Evolutionary conservation across 2,888 invertebrate genomes (phyloP).

Genomic region (Chrysina gloriosa): DNA sequence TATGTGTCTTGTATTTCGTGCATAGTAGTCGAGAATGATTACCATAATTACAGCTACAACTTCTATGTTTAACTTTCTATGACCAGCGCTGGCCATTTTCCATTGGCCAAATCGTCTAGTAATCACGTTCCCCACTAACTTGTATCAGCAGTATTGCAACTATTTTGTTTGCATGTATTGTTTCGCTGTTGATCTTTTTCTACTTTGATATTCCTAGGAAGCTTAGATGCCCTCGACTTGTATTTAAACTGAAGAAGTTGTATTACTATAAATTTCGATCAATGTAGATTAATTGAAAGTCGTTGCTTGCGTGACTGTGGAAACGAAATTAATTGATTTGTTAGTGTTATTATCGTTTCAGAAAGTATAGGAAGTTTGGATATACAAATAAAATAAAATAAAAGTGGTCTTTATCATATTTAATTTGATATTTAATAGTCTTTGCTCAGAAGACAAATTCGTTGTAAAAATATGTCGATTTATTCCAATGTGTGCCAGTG

Average conservation of each 20-base stretch:
- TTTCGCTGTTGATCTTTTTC: background rate
- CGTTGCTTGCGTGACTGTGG: too few relatives aligned
- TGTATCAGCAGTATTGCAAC: conserved; percentile 47
- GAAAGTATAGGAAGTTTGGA: too few relatives aligned
- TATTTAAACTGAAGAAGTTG: background rate
- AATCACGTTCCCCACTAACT: conserved; percentile 48
- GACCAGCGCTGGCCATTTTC: conserved; percentile 49
- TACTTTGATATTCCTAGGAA: background rate
- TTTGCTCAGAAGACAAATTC: too few relatives aligned
- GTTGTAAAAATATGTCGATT: too few relatives aligned
- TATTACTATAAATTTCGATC: too few relatives aligned
- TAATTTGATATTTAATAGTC: too few relatives aligned
- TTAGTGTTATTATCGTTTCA: too few relatives aligned
- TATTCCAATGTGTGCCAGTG: too few relatives aligned
- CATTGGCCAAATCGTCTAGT: conserved; percentile 50
- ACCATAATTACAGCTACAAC: conserved; percentile 38
- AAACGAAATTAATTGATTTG: too few relatives aligned
- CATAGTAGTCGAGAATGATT: conserved; percentile 26
- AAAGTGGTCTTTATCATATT: too few relatives aligned
- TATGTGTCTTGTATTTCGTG: conserved; percentile 20
- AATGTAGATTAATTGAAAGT: too few relatives aligned
- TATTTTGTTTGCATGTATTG: conserved; percentile 38
- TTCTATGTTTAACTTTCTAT: conserved; percentile 43
- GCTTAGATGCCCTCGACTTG: background rate
- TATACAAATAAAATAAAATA: too few relatives aligned